Percentiles rank a stretch among this genome's conserved stretches.
Evolutionary conservation across 2,888 invertebrate species (phyloP).

Genomic region (Rhopalosiphum nymphaeae): DNA sequence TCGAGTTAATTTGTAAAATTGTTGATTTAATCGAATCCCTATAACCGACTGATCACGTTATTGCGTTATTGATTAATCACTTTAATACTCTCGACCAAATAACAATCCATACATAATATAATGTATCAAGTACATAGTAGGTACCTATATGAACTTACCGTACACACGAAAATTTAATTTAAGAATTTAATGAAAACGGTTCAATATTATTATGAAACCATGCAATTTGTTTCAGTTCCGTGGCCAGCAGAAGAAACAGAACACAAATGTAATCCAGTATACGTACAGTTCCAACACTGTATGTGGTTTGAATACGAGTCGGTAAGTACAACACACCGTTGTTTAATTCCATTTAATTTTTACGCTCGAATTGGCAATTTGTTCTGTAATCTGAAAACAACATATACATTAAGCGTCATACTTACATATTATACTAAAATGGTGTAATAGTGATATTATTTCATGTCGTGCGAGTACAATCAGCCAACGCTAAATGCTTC

Average conservation of each 20-base stretch:
- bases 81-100: not conserved
- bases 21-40: not conserved
- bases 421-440: not conserved
- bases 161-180: not conserved
- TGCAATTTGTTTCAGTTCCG: conserved; percentile 51
- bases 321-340: conserved; percentile 60
- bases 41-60: not conserved
- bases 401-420: not conserved
- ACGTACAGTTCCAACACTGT: conserved; percentile 67
- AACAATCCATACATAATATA: not conserved
- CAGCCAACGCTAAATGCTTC: not conserved
- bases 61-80: not conserved
- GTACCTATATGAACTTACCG: not conserved
- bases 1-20: not conserved
- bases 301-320: conserved; percentile 67
- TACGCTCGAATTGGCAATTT: not conserved
- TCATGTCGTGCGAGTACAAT: not conserved
- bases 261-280: conserved; percentile 66
- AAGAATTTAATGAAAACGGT: not conserved
- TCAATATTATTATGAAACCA: not conserved
- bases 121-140: not conserved
- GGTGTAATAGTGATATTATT: not conserved
- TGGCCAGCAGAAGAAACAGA: conserved; percentile 66
- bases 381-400: not conserved
- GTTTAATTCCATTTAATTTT: not conserved